Conservation (phyloP, 2,888 invertebrate species). For the Cenopis cana region DNA sequence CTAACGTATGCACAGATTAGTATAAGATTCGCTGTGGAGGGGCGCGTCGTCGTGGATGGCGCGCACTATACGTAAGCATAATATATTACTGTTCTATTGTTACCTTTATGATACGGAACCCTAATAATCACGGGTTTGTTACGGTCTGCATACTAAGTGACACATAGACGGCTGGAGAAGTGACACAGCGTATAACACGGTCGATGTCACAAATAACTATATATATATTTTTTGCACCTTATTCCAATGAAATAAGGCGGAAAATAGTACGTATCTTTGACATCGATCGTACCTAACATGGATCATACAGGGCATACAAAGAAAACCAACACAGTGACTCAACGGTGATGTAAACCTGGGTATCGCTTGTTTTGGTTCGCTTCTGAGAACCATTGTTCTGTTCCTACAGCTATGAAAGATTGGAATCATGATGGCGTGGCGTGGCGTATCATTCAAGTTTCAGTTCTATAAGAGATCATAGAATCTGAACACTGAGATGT, state of each 20-base stretch:
- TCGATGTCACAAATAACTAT: not conserved
- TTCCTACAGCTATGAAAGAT: not conserved
- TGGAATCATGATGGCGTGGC: not conserved
- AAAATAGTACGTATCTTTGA: not conserved
- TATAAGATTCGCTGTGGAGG: too few species aligned
- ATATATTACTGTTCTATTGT: not conserved
- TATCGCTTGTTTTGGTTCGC: slow-evolving; percentile 18
- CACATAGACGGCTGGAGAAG: not conserved
- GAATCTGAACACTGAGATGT: too few species aligned
- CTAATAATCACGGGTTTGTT: not conserved
- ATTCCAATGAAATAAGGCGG: not conserved
- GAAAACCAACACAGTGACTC: slow-evolving; percentile 26
- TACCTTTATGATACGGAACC: too few species aligned
- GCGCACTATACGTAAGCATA: too few species aligned
- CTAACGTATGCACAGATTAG: too few species aligned
- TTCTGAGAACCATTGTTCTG: slow-evolving; percentile 28
- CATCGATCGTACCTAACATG: not conserved
- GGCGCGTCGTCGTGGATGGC: too few species aligned
- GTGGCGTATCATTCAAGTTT: not conserved
- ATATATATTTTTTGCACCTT: not conserved
- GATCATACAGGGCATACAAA: slow-evolving; percentile 13
- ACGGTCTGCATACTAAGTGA: slow-evolving; percentile 1
- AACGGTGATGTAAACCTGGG: slow-evolving; percentile 23
- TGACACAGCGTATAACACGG: not conserved
- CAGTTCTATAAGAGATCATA: too few species aligned